Percentiles rank a stretch among this genome's conserved stretches.
Evolutionary conservation across 1,140 invertebrate genomes (phyloP).

Genomic region (Pararge aegeria): DNA sequence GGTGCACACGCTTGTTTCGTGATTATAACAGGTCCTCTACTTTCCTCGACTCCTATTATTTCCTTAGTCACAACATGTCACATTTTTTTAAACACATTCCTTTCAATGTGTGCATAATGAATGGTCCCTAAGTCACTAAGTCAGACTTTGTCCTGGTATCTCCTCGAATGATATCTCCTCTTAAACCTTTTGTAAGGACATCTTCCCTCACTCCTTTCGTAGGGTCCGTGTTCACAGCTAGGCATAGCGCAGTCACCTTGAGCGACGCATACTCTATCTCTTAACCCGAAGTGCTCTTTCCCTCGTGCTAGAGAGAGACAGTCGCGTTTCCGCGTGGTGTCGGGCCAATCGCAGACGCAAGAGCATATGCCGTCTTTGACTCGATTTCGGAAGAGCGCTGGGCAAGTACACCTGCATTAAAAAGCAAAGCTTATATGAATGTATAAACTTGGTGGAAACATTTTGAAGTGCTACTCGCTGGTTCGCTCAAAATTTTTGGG

Average conservation of each 20-base stretch:
- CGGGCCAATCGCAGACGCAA: slow-evolving; percentile 83
- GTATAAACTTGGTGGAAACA: too few species aligned
- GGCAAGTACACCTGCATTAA: slow-evolving; percentile 85
- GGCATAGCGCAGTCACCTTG: slow-evolving; percentile 83
- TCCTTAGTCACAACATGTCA: too few species aligned
- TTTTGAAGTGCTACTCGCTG: too few species aligned
- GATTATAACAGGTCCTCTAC: too few species aligned
- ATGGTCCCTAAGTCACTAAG: slow-evolving; percentile 20
- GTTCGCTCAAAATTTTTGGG: too few species aligned
- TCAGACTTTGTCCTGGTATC: slow-evolving; percentile 25
- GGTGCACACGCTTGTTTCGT: too few species aligned
- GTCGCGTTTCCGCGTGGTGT: slow-evolving; percentile 80
- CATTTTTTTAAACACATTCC: neutral
- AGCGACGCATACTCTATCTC: slow-evolving; percentile 85
- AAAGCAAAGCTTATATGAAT: neutral
- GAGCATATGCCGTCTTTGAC: slow-evolving; percentile 81
- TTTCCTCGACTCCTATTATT: too few species aligned
- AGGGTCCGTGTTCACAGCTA: slow-evolving; percentile 85
- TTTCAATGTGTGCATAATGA: neutral
- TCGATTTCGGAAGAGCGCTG: slow-evolving; percentile 83
- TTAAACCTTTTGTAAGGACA: slow-evolving; percentile 81
- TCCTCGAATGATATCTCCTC: slow-evolving; percentile 38
- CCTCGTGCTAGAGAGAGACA: slow-evolving; percentile 85
- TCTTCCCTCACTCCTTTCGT: slow-evolving; percentile 81
- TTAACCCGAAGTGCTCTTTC: slow-evolving; percentile 84